These are phyloP conservation scores for Peromyscus melanophrys DNA, from an alignment of 2,797 vertebrate genomes.

Conservation along the genomic window DNA sequence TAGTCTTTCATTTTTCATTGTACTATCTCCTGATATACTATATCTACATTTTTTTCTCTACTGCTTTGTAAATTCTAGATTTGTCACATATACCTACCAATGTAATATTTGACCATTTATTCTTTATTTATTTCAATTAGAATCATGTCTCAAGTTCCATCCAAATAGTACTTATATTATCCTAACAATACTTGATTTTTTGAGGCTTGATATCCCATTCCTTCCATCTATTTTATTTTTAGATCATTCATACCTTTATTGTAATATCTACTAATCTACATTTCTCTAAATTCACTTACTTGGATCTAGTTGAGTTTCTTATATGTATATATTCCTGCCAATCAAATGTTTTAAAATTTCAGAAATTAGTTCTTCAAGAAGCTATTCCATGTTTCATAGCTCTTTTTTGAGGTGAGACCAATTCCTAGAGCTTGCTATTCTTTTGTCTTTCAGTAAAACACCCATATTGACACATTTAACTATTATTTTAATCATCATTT, in stretches of 20 bases:
- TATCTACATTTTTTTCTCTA: not conserved
- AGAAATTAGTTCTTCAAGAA: not conserved
- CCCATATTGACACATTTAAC: not conserved
- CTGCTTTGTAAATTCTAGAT: not conserved
- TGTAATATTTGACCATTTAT: not conserved
- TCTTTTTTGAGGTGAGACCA: not conserved
- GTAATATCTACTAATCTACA: not conserved
- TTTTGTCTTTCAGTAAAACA: not conserved
- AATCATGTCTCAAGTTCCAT: not conserved
- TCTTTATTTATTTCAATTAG: not conserved
- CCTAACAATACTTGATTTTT: not conserved
- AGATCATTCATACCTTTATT: not conserved
- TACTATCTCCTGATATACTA: not conserved
- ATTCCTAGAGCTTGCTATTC: not conserved
- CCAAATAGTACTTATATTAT: not conserved
- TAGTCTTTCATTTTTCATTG: not conserved
- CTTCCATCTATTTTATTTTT: not conserved
- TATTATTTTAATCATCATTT: not conserved
- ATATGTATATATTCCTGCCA: not conserved
- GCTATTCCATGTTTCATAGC: not conserved
- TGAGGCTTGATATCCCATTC: not conserved
- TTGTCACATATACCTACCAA: not conserved
- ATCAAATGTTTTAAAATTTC: not conserved
- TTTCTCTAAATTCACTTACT: not conserved
- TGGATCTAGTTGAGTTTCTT: not conserved